These are phyloP conservation scores for Leptopilina clavipes DNA, from an alignment of 1,140 invertebrate species.

Conservation along the genomic window DNA sequence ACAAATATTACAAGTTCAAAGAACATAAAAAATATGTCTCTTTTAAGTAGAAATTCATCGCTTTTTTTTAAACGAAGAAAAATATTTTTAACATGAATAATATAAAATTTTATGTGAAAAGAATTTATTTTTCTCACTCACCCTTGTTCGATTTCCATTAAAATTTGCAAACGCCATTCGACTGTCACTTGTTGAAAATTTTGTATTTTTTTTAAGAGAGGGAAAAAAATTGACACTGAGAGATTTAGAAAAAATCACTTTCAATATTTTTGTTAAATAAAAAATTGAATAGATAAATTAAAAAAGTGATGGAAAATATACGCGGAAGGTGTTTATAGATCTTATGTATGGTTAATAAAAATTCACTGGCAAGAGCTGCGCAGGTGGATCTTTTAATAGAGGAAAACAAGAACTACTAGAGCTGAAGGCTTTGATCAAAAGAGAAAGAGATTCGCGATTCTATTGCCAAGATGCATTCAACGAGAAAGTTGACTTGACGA, in stretches of 20 bases:
- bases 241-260: too few relatives aligned
- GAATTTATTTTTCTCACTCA: slow-evolving; percentile 41
- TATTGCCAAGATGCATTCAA: neutral
- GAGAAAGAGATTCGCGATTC: slow-evolving; percentile 23
- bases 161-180: slow-evolving; percentile 20
- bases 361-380: neutral
- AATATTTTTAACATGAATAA: too few relatives aligned
- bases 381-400: slow-evolving; percentile 29
- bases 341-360: too few relatives aligned
- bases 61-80: too few relatives aligned
- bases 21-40: too few relatives aligned
- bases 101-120: neutral
- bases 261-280: too few relatives aligned
- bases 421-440: slow-evolving; percentile 5
- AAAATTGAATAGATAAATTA: too few relatives aligned
- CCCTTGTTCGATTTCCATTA: slow-evolving; percentile 39
- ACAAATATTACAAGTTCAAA: neutral
- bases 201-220: neutral
- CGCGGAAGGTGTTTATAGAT: neutral
- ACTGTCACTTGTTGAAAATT: neutral
- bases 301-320: too few relatives aligned
- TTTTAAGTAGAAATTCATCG: too few relatives aligned
- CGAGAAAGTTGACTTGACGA: slow-evolving; percentile 27
- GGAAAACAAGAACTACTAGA: slow-evolving; percentile 2
- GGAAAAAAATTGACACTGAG: neutral